Percentiles rank a stretch among this genome's conserved stretches.
Evolutionary conservation across 2,113 vertebrate genomes (phyloP).

Genomic region (Myxocyprinus asiaticus): DNA sequence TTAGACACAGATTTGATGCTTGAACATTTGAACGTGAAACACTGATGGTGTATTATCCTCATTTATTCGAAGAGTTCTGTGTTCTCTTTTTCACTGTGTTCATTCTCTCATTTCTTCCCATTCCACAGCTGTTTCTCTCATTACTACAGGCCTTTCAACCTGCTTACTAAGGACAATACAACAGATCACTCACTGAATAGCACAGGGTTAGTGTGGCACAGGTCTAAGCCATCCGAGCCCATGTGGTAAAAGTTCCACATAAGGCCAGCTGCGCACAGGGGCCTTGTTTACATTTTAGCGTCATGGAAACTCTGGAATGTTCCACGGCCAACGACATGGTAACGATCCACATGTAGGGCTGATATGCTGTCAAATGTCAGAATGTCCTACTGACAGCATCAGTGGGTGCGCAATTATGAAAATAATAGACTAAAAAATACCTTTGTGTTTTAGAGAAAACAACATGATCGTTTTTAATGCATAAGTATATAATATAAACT

Average conservation of each 20-base stretch:
- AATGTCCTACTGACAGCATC: not conserved
- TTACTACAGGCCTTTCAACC: conserved; percentile 20
- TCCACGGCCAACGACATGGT: not conserved
- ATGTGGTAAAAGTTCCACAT: conserved; percentile 13
- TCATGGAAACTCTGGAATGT: conserved; percentile 39
- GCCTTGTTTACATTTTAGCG: not conserved
- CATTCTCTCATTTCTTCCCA: conserved; percentile 22
- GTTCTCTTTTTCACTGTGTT: not conserved
- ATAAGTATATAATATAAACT: conserved; percentile 34
- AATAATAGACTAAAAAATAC: not conserved
- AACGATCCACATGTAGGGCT: conserved; percentile 1
- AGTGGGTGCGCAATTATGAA: not conserved
- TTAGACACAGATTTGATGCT: too few relatives aligned
- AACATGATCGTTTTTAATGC: not conserved
- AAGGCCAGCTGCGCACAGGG: not conserved
- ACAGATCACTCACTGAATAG: not conserved
- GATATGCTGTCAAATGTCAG: not conserved
- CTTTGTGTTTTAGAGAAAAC: not conserved
- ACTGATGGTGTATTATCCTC: too few relatives aligned
- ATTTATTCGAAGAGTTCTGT: not conserved
- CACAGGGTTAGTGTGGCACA: not conserved
- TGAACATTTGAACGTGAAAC: too few relatives aligned
- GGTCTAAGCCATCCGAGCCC: not conserved
- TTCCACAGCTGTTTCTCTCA: not conserved
- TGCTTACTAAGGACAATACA: conserved; percentile 19